Evolutionary conservation across 2,113 vertebrate genomes (phyloP), one percentile per base, ranked within the genome.

Genomic region (Tragelaphus imberbis): DNA sequence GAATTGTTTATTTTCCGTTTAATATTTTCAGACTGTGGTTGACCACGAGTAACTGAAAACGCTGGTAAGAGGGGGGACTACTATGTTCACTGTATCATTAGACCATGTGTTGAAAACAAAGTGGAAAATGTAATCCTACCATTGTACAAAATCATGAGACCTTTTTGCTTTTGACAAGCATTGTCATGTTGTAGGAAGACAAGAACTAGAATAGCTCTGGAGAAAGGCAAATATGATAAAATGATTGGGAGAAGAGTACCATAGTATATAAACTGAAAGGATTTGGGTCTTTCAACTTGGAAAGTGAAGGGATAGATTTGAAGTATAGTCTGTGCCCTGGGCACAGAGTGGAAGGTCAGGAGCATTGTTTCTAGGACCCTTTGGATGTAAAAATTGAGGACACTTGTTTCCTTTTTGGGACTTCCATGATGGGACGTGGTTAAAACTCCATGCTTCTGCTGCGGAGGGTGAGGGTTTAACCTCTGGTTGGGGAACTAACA

Each of bases 121-220:
- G n/a, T 92, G 84, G 63, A 90, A 92, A 96, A 91, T 91, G 2
- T 92, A 93, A 93, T 77, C 36, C 44, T 94, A 12, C 19, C 84
- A 4, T 81, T 84, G 14, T 88, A 53, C 33, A 90, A 84, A 95
- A 47, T 92, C 5, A 9, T 65, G 65, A 9, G 86, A 27, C 19
- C 44, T 89, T 88, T 91, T 97, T 71, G 30, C 30, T 92, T 97
- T 56, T 61, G 82, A 44, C 10, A 65, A 17, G 7, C 53, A 10
- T 77, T 75, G 2, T 65, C 84, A 65, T 23, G 12, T 87, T 84
- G 51, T 88, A 53, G 77, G 58, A 88, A 84, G 84, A 63, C 33
- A 85, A 92, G 75, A 71, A 59, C 11, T 28, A 44, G 81, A 79
- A 44, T 8, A 84, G 30, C 47, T 90, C 94, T 94, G 71, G 56